Evolutionary conservation across 35 echinoderm and acorn worm species (phyloP), one percentile per base, ranked within the genome.

Genomic region (Holothuria glaberrima): DNA sequence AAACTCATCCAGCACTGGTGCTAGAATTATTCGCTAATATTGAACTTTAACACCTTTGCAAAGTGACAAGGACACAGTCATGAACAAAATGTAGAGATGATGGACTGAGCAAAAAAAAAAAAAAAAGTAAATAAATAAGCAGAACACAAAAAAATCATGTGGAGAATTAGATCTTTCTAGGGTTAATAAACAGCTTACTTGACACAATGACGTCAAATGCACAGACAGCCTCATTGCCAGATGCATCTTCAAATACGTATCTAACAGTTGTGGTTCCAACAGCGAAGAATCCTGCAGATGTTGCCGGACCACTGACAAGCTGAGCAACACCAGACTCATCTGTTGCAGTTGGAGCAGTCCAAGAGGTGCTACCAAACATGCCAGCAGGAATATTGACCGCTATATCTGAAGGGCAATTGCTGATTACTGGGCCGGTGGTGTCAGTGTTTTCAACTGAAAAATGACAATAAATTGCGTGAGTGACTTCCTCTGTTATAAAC

Each of bases 261-360:
- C 17, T 48, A 9, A 94, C 50, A 1, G 48, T 27, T 27, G 75
- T 86, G 21, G 54, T 31, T 22, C 87, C 92, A 65, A 90, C 27
- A n/a, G 65, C 0, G 30, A 94, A 94, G 64, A 75, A 86, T 18
- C 80, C 54, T 36, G 80, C 34, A 5, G 80, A 58, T 22, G 30
- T 29, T 21, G 80, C 80, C 5, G 80, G 80, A 33, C 80, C 56
- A 84, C 80, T 84, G 80, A 84, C 26, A 19, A 84, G 26, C 33
- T 25, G 25, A 19, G 32, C 80, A 9, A 81, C 74, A 61, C 90
- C 69, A 32, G 82, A 74, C 27, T 77, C 79, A 35, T 94, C 93
- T 29, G 79, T 83, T 4, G 86, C 93, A 22, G 84, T 88, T 31
- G 93, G 93, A 19, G 34, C 83, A 35, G 48, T 62, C 94, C 94